Base-by-base conservation (phyloP, 2,888 invertebrate genomes). In the Nymphalis polychloros region DNA sequence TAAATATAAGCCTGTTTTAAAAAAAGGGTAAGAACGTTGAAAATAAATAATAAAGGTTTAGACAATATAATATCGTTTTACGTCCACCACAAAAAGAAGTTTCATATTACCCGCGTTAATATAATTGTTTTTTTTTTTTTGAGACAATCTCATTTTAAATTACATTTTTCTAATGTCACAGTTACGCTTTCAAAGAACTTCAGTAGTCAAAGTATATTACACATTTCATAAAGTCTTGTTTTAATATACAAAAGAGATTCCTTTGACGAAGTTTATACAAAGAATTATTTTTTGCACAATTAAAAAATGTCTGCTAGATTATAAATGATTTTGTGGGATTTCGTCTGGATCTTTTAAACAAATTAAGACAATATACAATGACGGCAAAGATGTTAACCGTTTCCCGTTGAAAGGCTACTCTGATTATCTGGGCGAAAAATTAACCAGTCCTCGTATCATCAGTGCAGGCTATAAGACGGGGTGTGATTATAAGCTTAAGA, bases 281-380 rank as follows among this genome's bases (percentile, higher is more conserved):
- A 53, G 20, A 35, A 50, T 27, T 17, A 46, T 72, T 46, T n/a
- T 31, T 67, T 73, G 27, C 17, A 23, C 27, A 7, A 27, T 27
- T 31, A 19, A 17, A n/a, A n/a, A 31, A 55, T 13, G 53, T 8
- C 17, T 8, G 27, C 27, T 31, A 55, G 27, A n/a, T 31, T 31
- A 52, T 52, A 41, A 41, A 3, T 41, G 41, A 13, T 13, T 41
- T 41, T 41, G 41, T 41, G 41, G 10, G 13, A 13, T 41, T 41
- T 41, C 41, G 3, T 41, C 13, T 41, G 41, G 10, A 41, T 13
- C 13, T 13, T 41, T 13, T 41, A 1, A 1, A 41, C 27, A 31
- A 5, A 31, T 31, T 31, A 6, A 31, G 27, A 31, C 27, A 27
- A 27, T 3, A 5, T 31, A 31, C 27, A 31, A 31, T 31, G 27